Evolutionary conservation across 2,797 vertebrate species (phyloP).

Genomic region (Cottoperca gobio): DNA sequence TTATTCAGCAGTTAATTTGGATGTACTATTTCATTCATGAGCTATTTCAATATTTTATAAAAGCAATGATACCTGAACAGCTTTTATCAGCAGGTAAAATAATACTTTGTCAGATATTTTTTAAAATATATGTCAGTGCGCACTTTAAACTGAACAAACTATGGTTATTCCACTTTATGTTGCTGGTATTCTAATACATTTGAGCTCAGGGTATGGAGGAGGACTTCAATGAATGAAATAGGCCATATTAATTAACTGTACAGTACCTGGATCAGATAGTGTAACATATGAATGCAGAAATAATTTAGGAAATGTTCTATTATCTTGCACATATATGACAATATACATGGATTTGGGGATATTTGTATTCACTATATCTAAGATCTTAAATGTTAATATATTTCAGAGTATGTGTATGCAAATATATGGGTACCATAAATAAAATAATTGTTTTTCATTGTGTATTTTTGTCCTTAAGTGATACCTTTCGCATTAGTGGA

Average conservation of each 20-base stretch:
- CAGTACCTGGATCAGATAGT: constrained; percentile 58
- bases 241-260: constrained; percentile 73
- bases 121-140: constrained; percentile 49
- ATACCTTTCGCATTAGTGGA: background rate
- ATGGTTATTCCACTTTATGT: constrained; percentile 41
- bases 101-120: constrained; percentile 45
- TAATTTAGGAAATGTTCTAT: constrained; percentile 70
- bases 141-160: constrained; percentile 70
- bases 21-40: constrained; percentile 76
- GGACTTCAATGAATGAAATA: constrained; percentile 67
- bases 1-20: constrained; percentile 67
- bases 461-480: constrained; percentile 22
- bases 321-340: constrained; percentile 75
- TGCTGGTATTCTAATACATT: constrained; percentile 44
- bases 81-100: constrained; percentile 46
- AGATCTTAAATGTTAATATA: constrained; percentile 82
- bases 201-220: constrained; percentile 71
- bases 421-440: constrained; percentile 79
- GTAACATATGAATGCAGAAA: constrained; percentile 78
- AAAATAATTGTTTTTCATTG: constrained; percentile 79
- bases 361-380: constrained; percentile 86
- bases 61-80: constrained; percentile 48
- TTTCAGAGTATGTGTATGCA: constrained; percentile 82
- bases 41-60: constrained; percentile 59
- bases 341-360: constrained; percentile 79